A percentile compares a stretch with the other conserved stretches of the same genome.
Conservation (phyloP, 2,113 vertebrate species). For the Muscicapa adusta region DNA sequence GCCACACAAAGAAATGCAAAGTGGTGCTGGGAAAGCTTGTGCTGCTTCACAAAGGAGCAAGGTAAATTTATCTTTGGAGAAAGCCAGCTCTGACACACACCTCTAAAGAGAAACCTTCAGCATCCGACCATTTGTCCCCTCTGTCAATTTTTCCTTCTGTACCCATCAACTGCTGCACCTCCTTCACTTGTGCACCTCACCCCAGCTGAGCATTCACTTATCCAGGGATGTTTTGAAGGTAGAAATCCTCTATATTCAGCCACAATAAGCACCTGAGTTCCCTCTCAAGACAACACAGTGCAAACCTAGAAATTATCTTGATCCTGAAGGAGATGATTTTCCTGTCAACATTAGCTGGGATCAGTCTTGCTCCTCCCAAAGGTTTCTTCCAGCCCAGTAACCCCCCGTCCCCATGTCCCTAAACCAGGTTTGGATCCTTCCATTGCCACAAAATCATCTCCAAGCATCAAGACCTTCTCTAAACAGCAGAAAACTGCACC, state of each 20-base stretch:
- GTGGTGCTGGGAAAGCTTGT: not conserved
- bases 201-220: not conserved
- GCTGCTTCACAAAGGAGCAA: not conserved
- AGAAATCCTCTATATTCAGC: not conserved
- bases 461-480: not conserved
- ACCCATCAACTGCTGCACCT: not conserved
- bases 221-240: not conserved
- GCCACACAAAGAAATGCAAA: not conserved
- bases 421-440: not conserved
- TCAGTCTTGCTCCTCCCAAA: not conserved
- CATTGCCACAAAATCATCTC: rapidly evolving
- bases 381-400: not conserved
- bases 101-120: not conserved
- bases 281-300: rapidly evolving
- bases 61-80: not conserved
- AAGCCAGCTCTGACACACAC: not conserved
- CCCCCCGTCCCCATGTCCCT: not conserved
- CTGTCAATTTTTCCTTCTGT: not conserved
- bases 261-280: not conserved
- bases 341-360: not conserved
- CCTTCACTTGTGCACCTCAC: not conserved
- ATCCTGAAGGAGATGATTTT: not conserved
- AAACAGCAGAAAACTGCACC: not conserved
- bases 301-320: not conserved
- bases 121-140: not conserved